phyloP scores from a whole-genome alignment of 2,113 vertebrate genomes.

The Caranx ignobilis region DNA sequence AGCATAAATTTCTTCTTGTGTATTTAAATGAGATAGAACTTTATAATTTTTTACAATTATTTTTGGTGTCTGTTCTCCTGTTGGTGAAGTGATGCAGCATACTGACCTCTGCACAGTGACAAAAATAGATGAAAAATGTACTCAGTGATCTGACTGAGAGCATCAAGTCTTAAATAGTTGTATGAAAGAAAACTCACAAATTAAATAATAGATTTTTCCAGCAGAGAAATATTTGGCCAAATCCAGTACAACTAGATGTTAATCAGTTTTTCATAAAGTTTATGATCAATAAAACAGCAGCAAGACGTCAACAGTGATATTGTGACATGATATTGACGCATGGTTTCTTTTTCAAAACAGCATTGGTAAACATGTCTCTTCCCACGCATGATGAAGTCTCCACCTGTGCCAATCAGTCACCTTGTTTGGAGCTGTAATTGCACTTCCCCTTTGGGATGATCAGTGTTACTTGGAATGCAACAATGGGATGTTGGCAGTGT shows the following conservation, averaged over 20 bases:
- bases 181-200: background rate
- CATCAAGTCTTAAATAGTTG: background rate
- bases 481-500: conserved; percentile 20
- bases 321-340: too few species aligned
- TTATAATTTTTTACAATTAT: background rate
- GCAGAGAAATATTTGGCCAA: background rate
- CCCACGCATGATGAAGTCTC: conserved; percentile 33
- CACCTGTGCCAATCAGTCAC: conserved; percentile 63
- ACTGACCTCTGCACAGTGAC: conserved; percentile 7
- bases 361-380: conserved; percentile 4
- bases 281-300: background rate
- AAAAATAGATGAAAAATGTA: conserved; percentile 21
- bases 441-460: conserved; percentile 50
- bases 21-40: conserved; percentile 19
- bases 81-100: background rate
- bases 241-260: background rate
- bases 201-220: background rate
- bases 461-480: conserved; percentile 39
- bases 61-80: conserved; percentile 9
- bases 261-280: background rate
- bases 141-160: background rate
- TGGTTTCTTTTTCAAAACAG: conserved; percentile 3
- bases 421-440: conserved; percentile 60
- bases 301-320: too few species aligned
- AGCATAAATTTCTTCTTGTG: background rate